These are phyloP conservation scores for Coelinius sp. DNA, from an alignment of 2,888 invertebrate species.

Conservation along the genomic window DNA sequence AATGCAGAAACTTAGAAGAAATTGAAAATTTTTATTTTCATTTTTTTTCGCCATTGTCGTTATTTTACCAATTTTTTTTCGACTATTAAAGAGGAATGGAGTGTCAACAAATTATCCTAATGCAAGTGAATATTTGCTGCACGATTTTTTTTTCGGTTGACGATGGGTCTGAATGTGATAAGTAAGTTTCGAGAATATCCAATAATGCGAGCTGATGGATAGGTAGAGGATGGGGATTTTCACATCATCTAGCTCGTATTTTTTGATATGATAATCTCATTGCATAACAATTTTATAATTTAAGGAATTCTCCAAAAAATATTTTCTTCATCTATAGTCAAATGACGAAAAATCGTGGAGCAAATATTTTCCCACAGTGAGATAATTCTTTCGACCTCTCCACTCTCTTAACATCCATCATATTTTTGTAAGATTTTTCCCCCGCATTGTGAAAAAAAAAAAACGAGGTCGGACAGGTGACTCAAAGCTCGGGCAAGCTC, in stretches of 20 bases:
- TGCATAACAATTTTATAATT: not conserved
- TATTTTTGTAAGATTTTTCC: conserved; percentile 20
- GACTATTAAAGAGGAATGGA: not conserved
- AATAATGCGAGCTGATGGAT: not conserved
- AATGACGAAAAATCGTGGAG: not conserved
- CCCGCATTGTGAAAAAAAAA: not conserved
- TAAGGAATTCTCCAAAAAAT: not conserved
- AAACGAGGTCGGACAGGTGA: conserved; percentile 25
- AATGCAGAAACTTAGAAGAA: not conserved
- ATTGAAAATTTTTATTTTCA: not conserved
- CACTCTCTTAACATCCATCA: not conserved
- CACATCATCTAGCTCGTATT: too few relatives aligned
- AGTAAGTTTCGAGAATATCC: not conserved
- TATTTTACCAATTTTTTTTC: not conserved
- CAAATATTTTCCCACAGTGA: not conserved
- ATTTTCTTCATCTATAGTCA: not conserved
- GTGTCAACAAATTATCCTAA: not conserved
- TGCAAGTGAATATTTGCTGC: not conserved
- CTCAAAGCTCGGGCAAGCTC: conserved; percentile 63
- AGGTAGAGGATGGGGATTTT: too few relatives aligned
- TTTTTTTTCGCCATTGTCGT: not conserved
- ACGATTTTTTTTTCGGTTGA: not conserved
- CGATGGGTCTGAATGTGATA: not conserved
- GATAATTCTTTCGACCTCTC: not conserved
- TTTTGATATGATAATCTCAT: too few relatives aligned